These are phyloP conservation scores for Pelodytes ibericus DNA, from an alignment of 2,797 vertebrate genomes.

Conservation along the genomic window DNA sequence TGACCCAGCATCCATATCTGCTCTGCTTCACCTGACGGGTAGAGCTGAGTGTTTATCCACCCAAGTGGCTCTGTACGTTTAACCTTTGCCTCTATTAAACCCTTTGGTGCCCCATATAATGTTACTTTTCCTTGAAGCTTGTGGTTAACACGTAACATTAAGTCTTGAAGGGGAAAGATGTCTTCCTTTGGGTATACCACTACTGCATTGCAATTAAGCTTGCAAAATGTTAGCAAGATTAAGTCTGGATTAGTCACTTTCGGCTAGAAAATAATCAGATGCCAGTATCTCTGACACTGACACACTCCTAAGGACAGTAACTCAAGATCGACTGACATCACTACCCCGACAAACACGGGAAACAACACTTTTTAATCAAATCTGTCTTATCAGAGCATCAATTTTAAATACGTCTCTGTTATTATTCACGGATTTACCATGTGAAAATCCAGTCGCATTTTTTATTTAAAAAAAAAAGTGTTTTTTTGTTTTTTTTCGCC, in stretches of 20 bases:
- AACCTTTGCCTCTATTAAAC: no score
- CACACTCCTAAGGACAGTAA: not conserved
- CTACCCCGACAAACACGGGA: not conserved
- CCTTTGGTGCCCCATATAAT: no score
- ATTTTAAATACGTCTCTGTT: not conserved
- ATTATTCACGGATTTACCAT: not conserved
- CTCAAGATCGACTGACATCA: not conserved
- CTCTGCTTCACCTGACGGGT: no score
- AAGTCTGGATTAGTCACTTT: not conserved
- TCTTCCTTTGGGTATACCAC: not conserved
- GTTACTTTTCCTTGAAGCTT: no score
- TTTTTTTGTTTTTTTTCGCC: not conserved
- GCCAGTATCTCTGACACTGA: not conserved
- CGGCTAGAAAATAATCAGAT: not conserved
- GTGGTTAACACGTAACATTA: no score
- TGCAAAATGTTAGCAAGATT: not conserved
- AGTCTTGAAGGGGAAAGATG: no score
- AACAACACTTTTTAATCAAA: not conserved
- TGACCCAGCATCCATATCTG: no score
- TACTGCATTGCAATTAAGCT: not conserved
- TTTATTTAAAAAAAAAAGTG: not conserved
- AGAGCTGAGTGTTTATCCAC: no score
- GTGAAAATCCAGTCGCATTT: not conserved
- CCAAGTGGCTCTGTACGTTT: no score
- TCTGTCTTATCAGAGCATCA: not conserved